These are phyloP conservation scores for Drosophila subquinaria DNA, from an alignment of 2,888 invertebrate species.

Conservation along the genomic window DNA sequence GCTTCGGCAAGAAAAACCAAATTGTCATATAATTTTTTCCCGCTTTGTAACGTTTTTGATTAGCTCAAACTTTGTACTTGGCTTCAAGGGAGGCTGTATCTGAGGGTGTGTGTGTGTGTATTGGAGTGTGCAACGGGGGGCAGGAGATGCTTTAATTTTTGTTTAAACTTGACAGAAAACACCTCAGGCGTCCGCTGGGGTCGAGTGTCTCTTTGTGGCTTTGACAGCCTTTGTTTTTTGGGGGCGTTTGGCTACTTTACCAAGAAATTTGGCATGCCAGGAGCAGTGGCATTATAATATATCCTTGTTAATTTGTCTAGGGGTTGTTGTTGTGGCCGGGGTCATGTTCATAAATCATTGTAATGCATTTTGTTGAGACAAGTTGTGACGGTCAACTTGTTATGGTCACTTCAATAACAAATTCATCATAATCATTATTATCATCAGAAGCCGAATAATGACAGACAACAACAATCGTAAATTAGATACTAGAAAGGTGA, in stretches of 20 bases:
- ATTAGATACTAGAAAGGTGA: not conserved
- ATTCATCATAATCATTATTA: conserved; percentile 60
- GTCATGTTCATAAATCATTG: conserved; percentile 71
- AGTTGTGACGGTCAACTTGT: conserved; percentile 59
- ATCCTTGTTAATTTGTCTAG: conserved; percentile 75
- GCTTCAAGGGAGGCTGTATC: conserved; percentile 25
- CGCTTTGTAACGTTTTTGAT: conserved; percentile 70
- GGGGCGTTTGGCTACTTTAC: conserved; percentile 56
- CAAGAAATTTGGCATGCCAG: conserved; percentile 47
- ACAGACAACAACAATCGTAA: conserved; percentile 24
- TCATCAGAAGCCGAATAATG: conserved; percentile 21
- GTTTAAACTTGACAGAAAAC: conserved; percentile 75
- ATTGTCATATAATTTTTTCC: conserved; percentile 12
- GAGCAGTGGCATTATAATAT: conserved; percentile 62
- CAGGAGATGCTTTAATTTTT: conserved; percentile 68
- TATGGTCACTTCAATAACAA: conserved; percentile 65
- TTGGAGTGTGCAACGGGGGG: conserved; percentile 10
- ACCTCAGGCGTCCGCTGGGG: conserved; percentile 68
- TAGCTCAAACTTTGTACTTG: conserved; percentile 63
- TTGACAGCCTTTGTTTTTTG: conserved; percentile 69
- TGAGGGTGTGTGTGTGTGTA: conserved; percentile 24
- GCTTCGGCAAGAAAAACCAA: not conserved
- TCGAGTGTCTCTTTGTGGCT: conserved; percentile 78
- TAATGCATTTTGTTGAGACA: conserved; percentile 70
- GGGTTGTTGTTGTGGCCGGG: conserved; percentile 54